These are phyloP conservation scores for Oreochromis spilurus DNA, from an alignment of 2,113 vertebrate genomes.

Conservation along the genomic window DNA sequence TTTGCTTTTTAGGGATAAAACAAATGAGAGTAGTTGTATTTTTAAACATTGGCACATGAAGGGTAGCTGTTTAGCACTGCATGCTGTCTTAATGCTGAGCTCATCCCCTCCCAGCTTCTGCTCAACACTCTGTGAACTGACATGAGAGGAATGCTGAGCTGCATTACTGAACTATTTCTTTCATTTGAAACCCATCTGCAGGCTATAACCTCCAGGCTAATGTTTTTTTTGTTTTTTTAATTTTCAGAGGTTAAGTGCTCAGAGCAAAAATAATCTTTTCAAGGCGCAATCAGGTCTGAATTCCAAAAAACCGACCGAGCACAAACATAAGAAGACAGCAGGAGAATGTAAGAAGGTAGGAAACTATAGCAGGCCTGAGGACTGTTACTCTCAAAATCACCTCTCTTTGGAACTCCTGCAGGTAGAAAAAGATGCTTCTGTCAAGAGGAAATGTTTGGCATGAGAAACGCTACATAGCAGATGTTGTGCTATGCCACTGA, in stretches of 20 bases:
- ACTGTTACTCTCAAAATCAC: slow-evolving; percentile 12
- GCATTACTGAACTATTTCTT: not conserved
- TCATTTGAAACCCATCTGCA: not conserved
- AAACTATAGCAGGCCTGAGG: slow-evolving; percentile 28
- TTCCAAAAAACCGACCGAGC: not conserved
- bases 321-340: slow-evolving; percentile 58
- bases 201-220: not conserved
- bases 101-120: not conserved
- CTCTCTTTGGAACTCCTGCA: slow-evolving; percentile 20
- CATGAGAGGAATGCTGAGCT: not conserved
- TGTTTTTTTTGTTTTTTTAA: not conserved
- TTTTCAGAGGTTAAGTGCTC: not conserved
- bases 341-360: slow-evolving; percentile 24
- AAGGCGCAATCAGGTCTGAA: not conserved
- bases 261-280: not conserved
- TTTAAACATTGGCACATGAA: not conserved
- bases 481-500: not conserved
- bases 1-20: not conserved
- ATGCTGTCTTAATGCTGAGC: not conserved
- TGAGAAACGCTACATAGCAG: not conserved
- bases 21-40: not conserved
- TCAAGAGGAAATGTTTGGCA: not conserved
- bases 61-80: not conserved
- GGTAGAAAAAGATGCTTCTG: not conserved
- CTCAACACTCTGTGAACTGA: not conserved